Evolutionary conservation across 2,888 invertebrate genomes (phyloP).

Genomic region (Esperia sulphurella): DNA sequence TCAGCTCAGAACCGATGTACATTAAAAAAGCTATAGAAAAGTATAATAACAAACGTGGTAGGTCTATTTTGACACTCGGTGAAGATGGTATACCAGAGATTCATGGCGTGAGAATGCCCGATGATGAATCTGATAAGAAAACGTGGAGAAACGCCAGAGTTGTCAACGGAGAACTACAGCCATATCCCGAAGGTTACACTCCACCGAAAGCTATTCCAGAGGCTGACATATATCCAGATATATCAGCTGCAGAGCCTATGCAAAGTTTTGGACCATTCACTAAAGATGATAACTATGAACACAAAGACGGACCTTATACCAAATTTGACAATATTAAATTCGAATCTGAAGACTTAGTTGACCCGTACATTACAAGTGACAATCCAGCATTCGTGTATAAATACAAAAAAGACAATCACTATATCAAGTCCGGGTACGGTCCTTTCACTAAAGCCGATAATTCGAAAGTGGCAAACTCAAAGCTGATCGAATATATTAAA

Average conservation of each 20-base stretch:
- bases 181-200: conserved; percentile 84
- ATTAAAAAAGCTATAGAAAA: conserved; percentile 72
- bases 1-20: conserved; percentile 83
- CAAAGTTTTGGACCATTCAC: conserved; percentile 80
- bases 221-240: conserved; percentile 75
- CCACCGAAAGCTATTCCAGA: conserved; percentile 81
- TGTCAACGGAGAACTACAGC: conserved; percentile 89
- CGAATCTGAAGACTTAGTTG: conserved; percentile 50
- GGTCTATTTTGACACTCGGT: conserved; percentile 82
- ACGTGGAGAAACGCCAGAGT: conserved; percentile 94
- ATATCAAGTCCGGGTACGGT: conserved; percentile 73
- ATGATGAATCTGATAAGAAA: conserved; percentile 89
- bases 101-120: conserved; percentile 89
- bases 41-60: conserved; percentile 78
- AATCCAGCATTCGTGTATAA: conserved; percentile 56
- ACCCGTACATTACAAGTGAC: conserved; percentile 55
- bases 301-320: conserved; percentile 79
- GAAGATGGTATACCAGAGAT: conserved; percentile 88
- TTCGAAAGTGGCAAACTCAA: conserved; percentile 76
- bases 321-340: conserved; percentile 78
- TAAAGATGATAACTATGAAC: conserved; percentile 80
- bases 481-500: conserved; percentile 82
- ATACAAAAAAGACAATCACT: conserved; percentile 64
- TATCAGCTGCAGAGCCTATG: conserved; percentile 44
- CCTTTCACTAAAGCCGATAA: conserved; percentile 83